A percentile compares a stretch with the other conserved stretches of the same genome.
These are phyloP conservation scores for Sarotherodon lohbergeri DNA, from an alignment of 2,113 vertebrate genomes.

Conservation along the genomic window DNA sequence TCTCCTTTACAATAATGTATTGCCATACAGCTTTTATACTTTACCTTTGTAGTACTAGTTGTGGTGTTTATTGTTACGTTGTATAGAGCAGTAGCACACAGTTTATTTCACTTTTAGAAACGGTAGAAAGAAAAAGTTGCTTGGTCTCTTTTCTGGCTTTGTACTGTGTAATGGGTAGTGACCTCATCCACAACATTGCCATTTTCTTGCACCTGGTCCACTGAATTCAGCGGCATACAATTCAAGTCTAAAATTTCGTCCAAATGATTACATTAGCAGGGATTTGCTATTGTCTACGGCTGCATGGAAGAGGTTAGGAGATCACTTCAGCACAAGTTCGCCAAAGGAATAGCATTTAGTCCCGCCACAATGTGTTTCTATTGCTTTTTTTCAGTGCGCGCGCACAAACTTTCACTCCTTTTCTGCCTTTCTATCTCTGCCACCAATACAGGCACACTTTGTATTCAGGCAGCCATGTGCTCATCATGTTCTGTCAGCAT, in stretches of 20 bases:
- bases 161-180: conserved; percentile 8
- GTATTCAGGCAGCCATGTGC: conserved; percentile 48
- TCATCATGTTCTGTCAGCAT: conserved; percentile 57
- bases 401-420: not conserved
- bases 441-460: conserved; percentile 27
- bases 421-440: conserved; percentile 25
- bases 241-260: conserved; percentile 20
- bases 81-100: not conserved
- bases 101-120: not conserved
- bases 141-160: not conserved
- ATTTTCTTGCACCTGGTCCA: conserved; percentile 16
- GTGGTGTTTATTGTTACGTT: not conserved
- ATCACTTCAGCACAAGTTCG: conserved; percentile 21
- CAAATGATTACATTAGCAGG: conserved; percentile 25
- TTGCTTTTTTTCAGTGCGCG: conserved; percentile 15
- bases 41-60: not conserved
- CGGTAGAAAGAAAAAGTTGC: not conserved
- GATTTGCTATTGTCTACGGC: conserved; percentile 21
- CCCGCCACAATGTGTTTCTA: not conserved
- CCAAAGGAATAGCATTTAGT: conserved; percentile 13
- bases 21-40: not conserved
- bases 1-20: not conserved
- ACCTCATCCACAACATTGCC: conserved; percentile 17
- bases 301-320: conserved; percentile 41
- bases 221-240: conserved; percentile 21